Evolutionary conservation across 1,140 invertebrate genomes (phyloP).

Genomic region (Macrosteles quadrilineatus): DNA sequence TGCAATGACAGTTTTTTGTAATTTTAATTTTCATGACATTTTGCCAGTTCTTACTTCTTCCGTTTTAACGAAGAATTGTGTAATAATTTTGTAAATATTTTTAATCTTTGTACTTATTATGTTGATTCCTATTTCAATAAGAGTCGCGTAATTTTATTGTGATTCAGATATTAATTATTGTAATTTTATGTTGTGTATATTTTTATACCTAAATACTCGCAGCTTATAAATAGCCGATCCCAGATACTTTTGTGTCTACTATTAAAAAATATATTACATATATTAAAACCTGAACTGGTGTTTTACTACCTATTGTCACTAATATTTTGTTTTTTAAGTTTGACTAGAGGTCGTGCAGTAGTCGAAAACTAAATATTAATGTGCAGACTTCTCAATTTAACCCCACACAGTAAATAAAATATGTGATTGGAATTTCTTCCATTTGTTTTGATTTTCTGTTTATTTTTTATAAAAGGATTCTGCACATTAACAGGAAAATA

Average conservation of each 20-base stretch:
- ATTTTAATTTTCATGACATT: neutral
- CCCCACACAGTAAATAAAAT: no score
- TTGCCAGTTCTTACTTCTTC: conserved; percentile 9
- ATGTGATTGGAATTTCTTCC: no score
- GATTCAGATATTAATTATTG: conserved; percentile 25
- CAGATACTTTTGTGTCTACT: conserved; percentile 34
- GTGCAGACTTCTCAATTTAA: no score
- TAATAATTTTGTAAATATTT: conserved; percentile 17
- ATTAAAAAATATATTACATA: conserved; percentile 24
- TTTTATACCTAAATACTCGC: conserved; percentile 36
- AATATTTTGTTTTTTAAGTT: no score
- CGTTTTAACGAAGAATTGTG: neutral
- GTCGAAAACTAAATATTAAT: no score
- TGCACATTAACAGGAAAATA: no score
- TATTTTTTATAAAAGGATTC: no score
- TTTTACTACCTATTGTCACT: no score
- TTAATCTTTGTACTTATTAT: conserved; percentile 30
- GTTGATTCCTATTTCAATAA: conserved; percentile 25
- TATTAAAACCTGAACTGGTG: conserved; percentile 1
- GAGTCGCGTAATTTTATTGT: conserved; percentile 5
- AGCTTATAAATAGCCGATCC: conserved; percentile 32
- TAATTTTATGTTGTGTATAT: conserved; percentile 33
- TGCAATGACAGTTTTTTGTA: no score
- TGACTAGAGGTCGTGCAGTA: no score
- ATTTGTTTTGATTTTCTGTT: no score